Evolutionary conservation across 2,888 invertebrate genomes (phyloP).

Genomic region (Xanthia icteritia): DNA sequence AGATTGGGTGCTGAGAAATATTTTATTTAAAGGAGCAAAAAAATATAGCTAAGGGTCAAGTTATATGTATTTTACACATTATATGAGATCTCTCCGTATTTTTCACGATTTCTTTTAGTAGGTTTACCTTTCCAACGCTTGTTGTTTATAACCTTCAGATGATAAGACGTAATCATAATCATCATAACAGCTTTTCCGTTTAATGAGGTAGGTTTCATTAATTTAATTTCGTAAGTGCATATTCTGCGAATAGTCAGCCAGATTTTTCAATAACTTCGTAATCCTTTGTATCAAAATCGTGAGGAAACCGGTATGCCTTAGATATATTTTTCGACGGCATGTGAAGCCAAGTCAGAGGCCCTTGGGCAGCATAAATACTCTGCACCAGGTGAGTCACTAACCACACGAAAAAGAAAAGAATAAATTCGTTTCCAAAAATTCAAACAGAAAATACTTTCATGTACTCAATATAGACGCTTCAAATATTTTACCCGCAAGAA

Average conservation of each 20-base stretch:
- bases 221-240: background rate
- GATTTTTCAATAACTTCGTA: background rate
- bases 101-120: background rate
- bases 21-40: slow-evolving; percentile 10
- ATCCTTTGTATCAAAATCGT: too few relatives aligned
- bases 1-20: slow-evolving; percentile 12
- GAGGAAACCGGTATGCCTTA: too few relatives aligned
- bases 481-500: too few relatives aligned
- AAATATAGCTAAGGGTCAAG: background rate
- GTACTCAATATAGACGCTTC: background rate
- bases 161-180: background rate
- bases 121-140: background rate
- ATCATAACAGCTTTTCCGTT: background rate
- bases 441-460: background rate
- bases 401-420: too few relatives aligned
- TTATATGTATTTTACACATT: background rate
- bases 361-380: too few relatives aligned
- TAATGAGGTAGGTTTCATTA: background rate
- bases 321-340: too few relatives aligned
- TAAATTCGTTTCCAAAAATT: background rate
- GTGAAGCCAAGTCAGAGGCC: too few relatives aligned
- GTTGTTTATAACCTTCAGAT: background rate
- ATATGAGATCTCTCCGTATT: background rate
- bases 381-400: too few relatives aligned
- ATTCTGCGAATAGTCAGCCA: background rate